Evolutionary conservation across 1,140 invertebrate species (phyloP), one percentile per base, ranked within the genome.

Genomic region (Aphis gossypii): DNA sequence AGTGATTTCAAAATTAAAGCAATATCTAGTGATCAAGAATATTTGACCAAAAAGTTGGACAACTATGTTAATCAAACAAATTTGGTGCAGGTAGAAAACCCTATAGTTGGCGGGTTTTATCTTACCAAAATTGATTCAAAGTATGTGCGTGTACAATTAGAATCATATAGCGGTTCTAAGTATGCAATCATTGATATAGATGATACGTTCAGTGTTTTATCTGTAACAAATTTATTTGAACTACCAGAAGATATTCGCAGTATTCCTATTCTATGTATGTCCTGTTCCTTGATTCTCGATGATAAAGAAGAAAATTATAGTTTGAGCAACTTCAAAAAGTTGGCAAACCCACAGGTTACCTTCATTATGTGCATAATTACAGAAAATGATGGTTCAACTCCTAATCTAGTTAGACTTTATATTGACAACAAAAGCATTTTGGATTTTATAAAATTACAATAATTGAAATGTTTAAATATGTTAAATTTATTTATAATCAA

Each of bases 341-440:
- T 86, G 20, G 46, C 82, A 48, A 51, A 82, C 30, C 18, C n/a
- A 8, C 86, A 56, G 30, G 11, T 51, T 41, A 54, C 48, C 11
- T 93, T 93, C 21, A 54, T 38, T n/a, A 86, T 93, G 92, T 93
- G 92, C 38, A 93, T 93, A 23, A 84, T 93, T 8, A 93, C 51
- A 86, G 92, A 93, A 5, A 56, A 18, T 60, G 82, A 93, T 56
- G 82, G 48, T 25, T n/a, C 18, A 86, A 25, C 23, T 41, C 82
- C 48, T 30, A 86, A 93, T 84, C 38, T 44, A 5, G 82, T 93
- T 51, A 93, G 54, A 93, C 92, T 93, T 56, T 93, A 93, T 44
- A 8, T 54, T 51, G 23, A 84, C 2, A 84, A 93, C 35, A 93
- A 56, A 25, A 38, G 86, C 8, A 35, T 86, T 51, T 48, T 84